Evolutionary conservation across 2,888 invertebrate species (phyloP).

Genomic region (Xestobium rufovillosum): DNA sequence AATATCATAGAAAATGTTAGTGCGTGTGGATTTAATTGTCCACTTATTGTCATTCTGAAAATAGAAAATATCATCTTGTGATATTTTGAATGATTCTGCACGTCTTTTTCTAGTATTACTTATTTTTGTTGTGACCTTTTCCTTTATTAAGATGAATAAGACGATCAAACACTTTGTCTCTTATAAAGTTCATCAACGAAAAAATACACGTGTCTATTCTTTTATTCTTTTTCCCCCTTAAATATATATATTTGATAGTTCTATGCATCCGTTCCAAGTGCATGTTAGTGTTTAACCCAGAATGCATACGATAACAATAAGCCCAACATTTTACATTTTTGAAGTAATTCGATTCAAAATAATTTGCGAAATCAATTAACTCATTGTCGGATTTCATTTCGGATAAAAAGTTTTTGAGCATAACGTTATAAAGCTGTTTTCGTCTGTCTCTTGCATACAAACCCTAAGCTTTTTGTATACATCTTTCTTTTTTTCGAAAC

Average conservation of each 20-base stretch:
- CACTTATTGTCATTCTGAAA: slow-evolving; percentile 10
- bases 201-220: slow-evolving; percentile 22
- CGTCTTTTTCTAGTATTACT: slow-evolving; percentile 13
- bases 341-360: slow-evolving; percentile 21
- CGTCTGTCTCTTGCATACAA: slow-evolving; percentile 20
- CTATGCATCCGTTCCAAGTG: slow-evolving; percentile 20
- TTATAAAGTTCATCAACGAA: slow-evolving; percentile 23
- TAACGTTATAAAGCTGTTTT: slow-evolving; percentile 15
- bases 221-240: slow-evolving; percentile 23
- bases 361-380: slow-evolving; percentile 16
- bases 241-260: slow-evolving; percentile 23
- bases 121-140: slow-evolving; percentile 21
- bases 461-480: slow-evolving; percentile 11
- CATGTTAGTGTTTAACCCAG: slow-evolving; percentile 17
- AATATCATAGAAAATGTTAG: slow-evolving; percentile 8
- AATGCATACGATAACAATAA: slow-evolving; percentile 15
- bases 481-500: slow-evolving; percentile 14
- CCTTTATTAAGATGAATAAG: slow-evolving; percentile 23
- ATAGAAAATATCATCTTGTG: slow-evolving; percentile 7
- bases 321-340: slow-evolving; percentile 20
- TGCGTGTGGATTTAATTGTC: slow-evolving; percentile 10
- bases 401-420: slow-evolving; percentile 15
- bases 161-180: slow-evolving; percentile 24
- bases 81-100: slow-evolving; percentile 10
- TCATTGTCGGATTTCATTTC: slow-evolving; percentile 8